A percentile compares a stretch with the other conserved stretches of the same genome.
phyloP scores from a whole-genome alignment of 2,888 invertebrate genomes.

The Atethmia centrago region DNA sequence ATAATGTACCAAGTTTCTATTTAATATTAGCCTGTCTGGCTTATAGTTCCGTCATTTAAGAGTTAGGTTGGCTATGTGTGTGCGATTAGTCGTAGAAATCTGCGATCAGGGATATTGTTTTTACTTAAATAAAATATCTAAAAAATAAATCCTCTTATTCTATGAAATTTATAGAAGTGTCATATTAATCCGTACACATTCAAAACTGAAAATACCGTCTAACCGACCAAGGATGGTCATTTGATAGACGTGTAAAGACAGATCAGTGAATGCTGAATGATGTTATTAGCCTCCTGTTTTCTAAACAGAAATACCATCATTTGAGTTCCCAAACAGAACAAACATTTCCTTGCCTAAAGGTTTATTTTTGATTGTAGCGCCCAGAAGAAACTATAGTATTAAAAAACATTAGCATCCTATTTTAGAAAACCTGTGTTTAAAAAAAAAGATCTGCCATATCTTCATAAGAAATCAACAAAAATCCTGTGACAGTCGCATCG shows the following conservation, averaged over 20 bases:
- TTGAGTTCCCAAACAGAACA: neutral
- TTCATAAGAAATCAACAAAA: neutral
- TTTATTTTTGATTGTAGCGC: neutral
- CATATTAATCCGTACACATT: neutral
- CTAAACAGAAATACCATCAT: neutral
- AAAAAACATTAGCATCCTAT: neutral
- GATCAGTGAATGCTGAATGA: neutral
- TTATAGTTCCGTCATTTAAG: constrained; percentile 40
- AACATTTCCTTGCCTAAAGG: neutral
- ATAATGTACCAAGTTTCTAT: constrained; percentile 65
- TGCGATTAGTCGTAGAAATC: constrained; percentile 6
- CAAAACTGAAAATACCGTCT: neutral
- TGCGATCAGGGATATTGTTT: neutral
- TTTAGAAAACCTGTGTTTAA: neutral
- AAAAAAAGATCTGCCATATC: neutral
- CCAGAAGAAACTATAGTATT: neutral
- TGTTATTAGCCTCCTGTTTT: neutral
- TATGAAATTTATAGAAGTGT: neutral
- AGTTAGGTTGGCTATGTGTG: constrained; percentile 3
- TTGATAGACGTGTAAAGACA: neutral
- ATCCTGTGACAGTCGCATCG: neutral
- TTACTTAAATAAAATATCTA: neutral
- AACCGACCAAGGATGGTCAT: neutral
- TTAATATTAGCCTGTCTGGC: constrained; percentile 53
- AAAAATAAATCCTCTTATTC: neutral